Evolutionary conservation across 2,113 vertebrate genomes (phyloP).

Genomic region (Mirza zaza): DNA sequence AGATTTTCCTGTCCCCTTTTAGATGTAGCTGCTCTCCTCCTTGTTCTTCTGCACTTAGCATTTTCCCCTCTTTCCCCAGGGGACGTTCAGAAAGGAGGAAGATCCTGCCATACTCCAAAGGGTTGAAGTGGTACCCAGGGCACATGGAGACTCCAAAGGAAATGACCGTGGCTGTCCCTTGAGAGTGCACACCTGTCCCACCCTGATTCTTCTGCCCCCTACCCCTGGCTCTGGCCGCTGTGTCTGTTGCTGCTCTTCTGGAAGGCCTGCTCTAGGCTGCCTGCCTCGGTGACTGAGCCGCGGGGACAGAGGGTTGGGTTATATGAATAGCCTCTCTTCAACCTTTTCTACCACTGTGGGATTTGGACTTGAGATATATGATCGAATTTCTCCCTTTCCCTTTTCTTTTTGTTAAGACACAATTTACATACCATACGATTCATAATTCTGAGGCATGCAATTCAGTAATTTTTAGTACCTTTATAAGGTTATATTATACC

Average conservation of each 20-base stretch:
- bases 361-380: neutral
- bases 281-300: too few relatives aligned
- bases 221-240: neutral
- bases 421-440: neutral
- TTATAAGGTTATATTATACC: neutral
- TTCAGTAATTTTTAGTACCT: neutral
- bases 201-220: fast-evolving
- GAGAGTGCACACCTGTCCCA: fast-evolving
- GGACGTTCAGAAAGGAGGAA: neutral
- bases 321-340: neutral
- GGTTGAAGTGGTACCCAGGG: fast-evolving
- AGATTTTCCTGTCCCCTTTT: neutral
- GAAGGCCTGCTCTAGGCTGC: neutral
- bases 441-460: neutral
- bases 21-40: fast-evolving
- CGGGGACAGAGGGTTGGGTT: fast-evolving
- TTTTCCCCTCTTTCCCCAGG: neutral
- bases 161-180: neutral
- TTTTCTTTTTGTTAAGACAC: neutral
- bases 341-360: neutral
- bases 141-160: fast-evolving
- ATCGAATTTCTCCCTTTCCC: too few relatives aligned
- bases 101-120: neutral
- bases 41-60: neutral
- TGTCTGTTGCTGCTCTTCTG: fast-evolving